These are phyloP conservation scores for Bursaphelenchus okinawaensis DNA, from an alignment of 2,888 invertebrate genomes.

Conservation along the genomic window DNA sequence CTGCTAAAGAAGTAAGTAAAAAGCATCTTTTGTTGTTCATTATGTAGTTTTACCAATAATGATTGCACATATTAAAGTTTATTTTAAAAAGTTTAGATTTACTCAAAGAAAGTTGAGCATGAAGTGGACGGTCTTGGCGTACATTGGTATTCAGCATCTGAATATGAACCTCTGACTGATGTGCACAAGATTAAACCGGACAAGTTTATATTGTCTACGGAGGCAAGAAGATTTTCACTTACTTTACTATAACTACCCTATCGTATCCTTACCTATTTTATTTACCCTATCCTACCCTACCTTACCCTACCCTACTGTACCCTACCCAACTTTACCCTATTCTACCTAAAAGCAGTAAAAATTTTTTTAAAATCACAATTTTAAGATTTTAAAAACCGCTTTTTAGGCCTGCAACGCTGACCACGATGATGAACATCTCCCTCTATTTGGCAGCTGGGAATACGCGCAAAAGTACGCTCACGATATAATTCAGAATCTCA, in stretches of 20 bases:
- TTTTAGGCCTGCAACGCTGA: conserved; percentile 9
- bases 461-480: background rate
- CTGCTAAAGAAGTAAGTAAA: conserved; percentile 13
- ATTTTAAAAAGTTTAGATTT: background rate
- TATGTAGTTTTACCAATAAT: no score
- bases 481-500: conserved; percentile 13
- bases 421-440: conserved; percentile 3
- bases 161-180: conserved; percentile 60
- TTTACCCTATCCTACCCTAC: no score
- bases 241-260: no score
- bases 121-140: conserved; percentile 70
- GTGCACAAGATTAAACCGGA: conserved; percentile 67
- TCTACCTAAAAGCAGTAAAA: background rate
- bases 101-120: no score
- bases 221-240: conserved; percentile 57
- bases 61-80: background rate
- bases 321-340: no score
- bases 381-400: background rate
- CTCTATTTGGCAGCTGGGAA: background rate
- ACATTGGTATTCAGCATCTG: conserved; percentile 73
- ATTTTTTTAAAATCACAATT: background rate
- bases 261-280: no score
- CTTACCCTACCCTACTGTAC: no score
- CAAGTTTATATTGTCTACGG: conserved; percentile 73
- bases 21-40: no score